These are phyloP conservation scores for Coelopa frigida DNA, from an alignment of 1,140 invertebrate species.

Conservation along the genomic window DNA sequence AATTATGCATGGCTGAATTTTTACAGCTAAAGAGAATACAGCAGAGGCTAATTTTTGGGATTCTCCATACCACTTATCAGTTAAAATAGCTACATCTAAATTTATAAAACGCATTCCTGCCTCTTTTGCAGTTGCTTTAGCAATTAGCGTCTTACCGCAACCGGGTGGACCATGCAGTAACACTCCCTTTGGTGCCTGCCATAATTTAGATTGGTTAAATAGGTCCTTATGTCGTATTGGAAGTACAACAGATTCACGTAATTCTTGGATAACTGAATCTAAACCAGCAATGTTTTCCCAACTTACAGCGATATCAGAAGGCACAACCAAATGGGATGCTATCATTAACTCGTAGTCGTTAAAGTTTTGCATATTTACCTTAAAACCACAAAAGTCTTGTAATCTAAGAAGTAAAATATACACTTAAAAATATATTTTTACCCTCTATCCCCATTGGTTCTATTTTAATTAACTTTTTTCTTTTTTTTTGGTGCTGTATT, in stretches of 20 bases:
- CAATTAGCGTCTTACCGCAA: slow-evolving; percentile 96
- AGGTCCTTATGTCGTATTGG: slow-evolving; percentile 80
- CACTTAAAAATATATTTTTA: too few species aligned
- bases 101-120: slow-evolving; percentile 94
- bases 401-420: slow-evolving; percentile 46
- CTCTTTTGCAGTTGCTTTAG: slow-evolving; percentile 90
- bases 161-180: slow-evolving; percentile 81
- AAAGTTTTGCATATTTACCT: slow-evolving; percentile 55
- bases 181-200: slow-evolving; percentile 90
- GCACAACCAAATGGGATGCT: slow-evolving; percentile 88
- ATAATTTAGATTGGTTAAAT: slow-evolving; percentile 75
- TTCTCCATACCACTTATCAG: slow-evolving; percentile 98
- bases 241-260: slow-evolving; percentile 89
- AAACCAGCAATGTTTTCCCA: slow-evolving; percentile 93
- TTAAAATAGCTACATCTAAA: slow-evolving; percentile 85
- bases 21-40: slow-evolving; percentile 91
- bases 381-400: slow-evolving; percentile 46
- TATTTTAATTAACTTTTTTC: too few species aligned
- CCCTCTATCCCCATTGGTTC: too few species aligned
- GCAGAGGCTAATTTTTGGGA: slow-evolving; percentile 94
- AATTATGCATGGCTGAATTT: slow-evolving; percentile 90
- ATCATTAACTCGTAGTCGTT: slow-evolving; percentile 94
- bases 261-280: slow-evolving; percentile 79
- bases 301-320: slow-evolving; percentile 71
- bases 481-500: too few species aligned